Evolutionary conservation across 2,888 invertebrate species (phyloP), one percentile per base, ranked within the genome.

Genomic region (Tiliacea citrago): DNA sequence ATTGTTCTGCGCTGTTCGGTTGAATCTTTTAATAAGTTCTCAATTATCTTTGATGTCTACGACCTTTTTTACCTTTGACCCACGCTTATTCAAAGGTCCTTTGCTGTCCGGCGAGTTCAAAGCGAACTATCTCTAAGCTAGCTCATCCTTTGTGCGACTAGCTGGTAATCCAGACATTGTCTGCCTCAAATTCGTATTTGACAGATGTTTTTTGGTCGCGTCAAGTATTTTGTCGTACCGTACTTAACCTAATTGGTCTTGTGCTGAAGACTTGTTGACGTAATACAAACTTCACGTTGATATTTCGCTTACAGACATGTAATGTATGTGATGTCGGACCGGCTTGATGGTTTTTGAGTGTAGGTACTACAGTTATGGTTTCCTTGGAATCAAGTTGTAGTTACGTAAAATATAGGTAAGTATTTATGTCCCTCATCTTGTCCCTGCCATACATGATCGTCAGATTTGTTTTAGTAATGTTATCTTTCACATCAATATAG

Each of bases 51-150:
- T 94, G 94, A 94, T 92, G 90, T 92, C 86, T 90, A 89, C 85
- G 92, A 92, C 93, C 94, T 93, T 93, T 95, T 93, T 92, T 92
- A 93, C 93, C 92, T 95, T 94, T 94, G 94, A 94, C 91, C 92
- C 90, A 82, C 85, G 89, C 88, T 90, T 90, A 88, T 91, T 92
- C 90, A 93, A 93, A 94, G 91, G 90, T 90, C 88, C 88, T 91
- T 91, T 90, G 87, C 85, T 90, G 86, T 89, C 87, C 88, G 88
- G 82, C 74, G 84, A 93, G 92, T 93, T 95, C 94, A 94, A 95
- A 95, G 93, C 79, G 83, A 93, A 92, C 93, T 94, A 93, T 93
- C 91, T 91, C 88, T 90, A 90, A 92, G 90, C 89, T 88, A 84
- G 83, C 82, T 86, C 88, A 81, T 86, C 88, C 89, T 91, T 91